phyloP scores from a whole-genome alignment of 2,113 vertebrate species.

The Gallinago jamesoni region DNA sequence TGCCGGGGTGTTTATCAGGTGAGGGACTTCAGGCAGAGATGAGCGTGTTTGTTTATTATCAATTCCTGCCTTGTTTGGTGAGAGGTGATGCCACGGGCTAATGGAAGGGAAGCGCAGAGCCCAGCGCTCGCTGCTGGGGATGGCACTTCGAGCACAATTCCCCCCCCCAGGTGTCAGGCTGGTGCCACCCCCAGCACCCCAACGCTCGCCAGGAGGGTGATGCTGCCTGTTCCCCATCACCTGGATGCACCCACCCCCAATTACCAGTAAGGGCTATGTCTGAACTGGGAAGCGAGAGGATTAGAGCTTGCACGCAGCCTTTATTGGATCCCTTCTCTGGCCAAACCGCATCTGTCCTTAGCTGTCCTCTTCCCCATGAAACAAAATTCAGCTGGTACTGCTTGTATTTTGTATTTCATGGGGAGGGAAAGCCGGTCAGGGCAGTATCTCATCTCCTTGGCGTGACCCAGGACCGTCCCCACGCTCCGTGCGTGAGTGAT shows the following conservation, averaged over 20 bases:
- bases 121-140: neutral
- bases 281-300: accelerated
- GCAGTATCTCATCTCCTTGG: neutral
- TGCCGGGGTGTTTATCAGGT: constrained; percentile 52
- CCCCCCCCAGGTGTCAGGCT: neutral
- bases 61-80: neutral
- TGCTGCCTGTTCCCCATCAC: neutral
- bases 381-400: accelerated
- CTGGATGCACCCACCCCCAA: accelerated
- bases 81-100: neutral
- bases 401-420: too few relatives aligned
- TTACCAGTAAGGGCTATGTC: accelerated
- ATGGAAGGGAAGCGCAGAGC: accelerated
- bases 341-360: neutral
- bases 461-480: neutral
- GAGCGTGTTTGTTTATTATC: neutral
- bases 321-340: neutral
- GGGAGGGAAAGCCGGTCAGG: neutral
- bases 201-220: accelerated
- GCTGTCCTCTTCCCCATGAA: accelerated
- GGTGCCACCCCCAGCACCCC: neutral
- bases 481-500: accelerated
- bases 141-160: accelerated
- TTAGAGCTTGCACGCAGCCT: neutral
- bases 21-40: neutral